phyloP scores from a whole-genome alignment of 2,888 invertebrate genomes.

The Heliconius erato region DNA sequence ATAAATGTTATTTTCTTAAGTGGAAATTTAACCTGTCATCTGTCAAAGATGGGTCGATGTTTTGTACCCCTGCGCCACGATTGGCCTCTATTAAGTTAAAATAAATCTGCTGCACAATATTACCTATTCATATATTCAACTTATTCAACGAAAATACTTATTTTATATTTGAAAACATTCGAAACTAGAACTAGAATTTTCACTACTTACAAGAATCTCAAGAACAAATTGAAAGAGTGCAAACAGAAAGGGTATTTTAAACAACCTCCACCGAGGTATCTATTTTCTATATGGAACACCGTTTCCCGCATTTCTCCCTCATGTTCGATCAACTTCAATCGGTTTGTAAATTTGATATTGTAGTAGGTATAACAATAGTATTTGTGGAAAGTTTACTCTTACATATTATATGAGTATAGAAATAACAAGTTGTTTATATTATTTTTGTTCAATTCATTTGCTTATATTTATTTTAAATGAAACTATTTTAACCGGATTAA shows the following conservation, averaged over 20 bases:
- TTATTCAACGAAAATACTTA: neutral
- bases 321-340: slow-evolving; percentile 36
- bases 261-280: slow-evolving; percentile 30
- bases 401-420: slow-evolving; percentile 10
- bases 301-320: slow-evolving; percentile 26
- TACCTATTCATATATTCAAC: neutral
- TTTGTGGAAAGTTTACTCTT: slow-evolving; percentile 13
- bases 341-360: slow-evolving; percentile 32
- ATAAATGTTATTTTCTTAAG: too few relatives aligned
- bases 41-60: too few relatives aligned
- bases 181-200: neutral
- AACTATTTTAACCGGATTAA: too few relatives aligned
- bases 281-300: slow-evolving; percentile 31
- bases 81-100: too few relatives aligned
- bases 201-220: neutral
- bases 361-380: slow-evolving; percentile 24
- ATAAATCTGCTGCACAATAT: too few relatives aligned
- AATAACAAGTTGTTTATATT: neutral
- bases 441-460: neutral
- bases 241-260: slow-evolving; percentile 38
- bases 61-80: too few relatives aligned
- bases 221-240: slow-evolving; percentile 28
- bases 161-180: neutral
- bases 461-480: neutral
- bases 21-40: too few relatives aligned